Base-by-base conservation (phyloP, 1,140 invertebrate genomes). In the Hyphantria cunea region DNA sequence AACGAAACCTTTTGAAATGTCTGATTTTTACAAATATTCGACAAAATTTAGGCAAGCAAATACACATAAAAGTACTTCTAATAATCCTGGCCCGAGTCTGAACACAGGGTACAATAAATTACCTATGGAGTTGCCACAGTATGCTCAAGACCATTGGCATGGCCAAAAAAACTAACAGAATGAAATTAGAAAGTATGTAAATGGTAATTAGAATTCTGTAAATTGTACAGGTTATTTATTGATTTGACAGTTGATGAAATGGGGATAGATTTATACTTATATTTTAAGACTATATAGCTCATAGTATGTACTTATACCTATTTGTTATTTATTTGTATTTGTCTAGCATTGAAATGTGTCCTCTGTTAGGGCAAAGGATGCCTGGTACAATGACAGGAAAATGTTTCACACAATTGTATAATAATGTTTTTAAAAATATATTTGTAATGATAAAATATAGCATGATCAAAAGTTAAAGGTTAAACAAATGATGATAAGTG, bases 1-100 rank as follows among this genome's bases (percentile, higher is more conserved):
- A 33, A 96, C 96, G 0, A 99, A 99, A 85, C 97, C 97, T 10
- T 99, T 98, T 89, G 97, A 98, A 92, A 98, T 98, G 95, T 95
- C 97, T 0, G 98, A 99, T 85, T 98, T 98, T 91, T 99, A 98
- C 89, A 98, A 99, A 89, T 99, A 99, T 82, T 98, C 97, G 49
- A 97, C 97, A 25, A 98, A 98, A 79, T 97, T 95, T 84, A 93
- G 96, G 14, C 95, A 96, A 92, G 80, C 74, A n/a, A 82, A 72
- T 74, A 68, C 63, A 53, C 81, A 78, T 55, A 88, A 87, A 49
- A 60, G 64, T 49, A 52, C 70, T 11, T 37, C 66, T 17, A 58
- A 77, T 6, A 77, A 68, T 52, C 67, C 79, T 44, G 72, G 74
- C 50, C 70, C 80, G 56, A 78, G 64, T 56, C 39, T 78, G 11